Conservation (phyloP, 2,797 vertebrate species). For the Myotis daubentonii region DNA sequence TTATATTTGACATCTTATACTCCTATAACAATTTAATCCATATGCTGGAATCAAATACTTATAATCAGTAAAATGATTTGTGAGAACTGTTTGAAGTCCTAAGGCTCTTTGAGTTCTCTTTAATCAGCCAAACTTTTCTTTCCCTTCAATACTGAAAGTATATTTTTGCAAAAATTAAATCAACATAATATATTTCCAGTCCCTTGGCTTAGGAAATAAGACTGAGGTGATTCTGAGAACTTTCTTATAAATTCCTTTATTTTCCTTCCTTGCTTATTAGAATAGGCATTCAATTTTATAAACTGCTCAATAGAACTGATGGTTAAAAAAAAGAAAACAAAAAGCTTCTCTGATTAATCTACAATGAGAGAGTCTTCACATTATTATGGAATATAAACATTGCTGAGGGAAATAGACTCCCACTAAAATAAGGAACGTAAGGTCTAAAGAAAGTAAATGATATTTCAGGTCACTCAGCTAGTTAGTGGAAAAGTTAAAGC, state of each 20-base stretch:
- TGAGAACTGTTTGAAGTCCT: conserved; percentile 70
- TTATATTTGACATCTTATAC: conserved; percentile 66
- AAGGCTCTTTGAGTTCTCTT: conserved; percentile 66
- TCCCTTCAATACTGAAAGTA: conserved; percentile 26
- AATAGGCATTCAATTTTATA: conserved; percentile 45
- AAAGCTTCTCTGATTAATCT: conserved; percentile 20
- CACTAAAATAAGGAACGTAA: conserved; percentile 10
- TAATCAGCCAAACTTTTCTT: conserved; percentile 62
- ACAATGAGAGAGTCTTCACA: conserved; percentile 6
- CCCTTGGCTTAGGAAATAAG: conserved; percentile 59
- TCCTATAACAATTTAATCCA: conserved; percentile 66
- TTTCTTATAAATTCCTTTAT: conserved; percentile 59
- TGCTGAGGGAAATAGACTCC: not conserved
- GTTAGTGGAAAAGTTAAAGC: conserved; percentile 6
- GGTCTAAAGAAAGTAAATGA: not conserved
- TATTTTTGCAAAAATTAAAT: conserved; percentile 67
- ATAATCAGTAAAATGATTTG: conserved; percentile 69
- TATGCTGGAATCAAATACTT: conserved; percentile 53
- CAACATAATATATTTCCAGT: conserved; percentile 36
- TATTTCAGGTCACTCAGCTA: not conserved
- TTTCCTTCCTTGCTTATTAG: conserved; percentile 49
- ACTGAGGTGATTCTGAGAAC: conserved; percentile 41
- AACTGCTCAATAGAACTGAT: not conserved
- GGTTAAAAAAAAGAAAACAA: not conserved
- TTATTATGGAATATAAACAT: conserved; percentile 35